phyloP scores from a whole-genome alignment of 2,797 vertebrate genomes.

The Anguilla megastoma region DNA sequence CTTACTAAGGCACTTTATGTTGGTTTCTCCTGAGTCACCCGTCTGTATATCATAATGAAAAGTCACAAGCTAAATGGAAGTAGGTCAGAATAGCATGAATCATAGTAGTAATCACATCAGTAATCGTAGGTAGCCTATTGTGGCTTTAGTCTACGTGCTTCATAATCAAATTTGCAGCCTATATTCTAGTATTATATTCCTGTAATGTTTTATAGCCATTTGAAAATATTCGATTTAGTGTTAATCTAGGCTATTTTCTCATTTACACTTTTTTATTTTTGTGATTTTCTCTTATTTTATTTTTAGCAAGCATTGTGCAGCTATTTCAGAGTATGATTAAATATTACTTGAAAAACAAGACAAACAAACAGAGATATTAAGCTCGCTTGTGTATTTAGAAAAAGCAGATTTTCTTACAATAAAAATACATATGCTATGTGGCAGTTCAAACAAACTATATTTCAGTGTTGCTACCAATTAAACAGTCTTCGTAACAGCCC shows the following conservation, averaged over 20 bases:
- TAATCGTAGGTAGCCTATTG: not conserved
- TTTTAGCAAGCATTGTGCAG: not conserved
- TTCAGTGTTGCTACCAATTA: slow-evolving; percentile 1
- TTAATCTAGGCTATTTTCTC: too few species aligned
- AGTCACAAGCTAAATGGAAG: not conserved
- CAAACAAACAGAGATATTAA: not conserved
- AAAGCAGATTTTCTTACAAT: not conserved
- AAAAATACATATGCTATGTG: slow-evolving; percentile 4
- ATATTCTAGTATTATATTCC: not conserved
- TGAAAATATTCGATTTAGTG: not conserved
- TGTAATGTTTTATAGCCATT: not conserved
- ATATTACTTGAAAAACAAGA: not conserved
- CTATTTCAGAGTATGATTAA: not conserved
- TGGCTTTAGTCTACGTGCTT: not conserved
- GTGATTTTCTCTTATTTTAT: not conserved
- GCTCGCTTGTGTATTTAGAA: not conserved
- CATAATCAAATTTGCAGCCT: not conserved
- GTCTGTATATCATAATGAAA: too few species aligned
- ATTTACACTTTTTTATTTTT: not conserved
- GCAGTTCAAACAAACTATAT: not conserved
- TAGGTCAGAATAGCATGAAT: not conserved
- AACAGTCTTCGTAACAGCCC: not conserved
- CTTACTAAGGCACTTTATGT: too few species aligned
- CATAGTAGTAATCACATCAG: not conserved
- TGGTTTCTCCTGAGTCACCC: too few species aligned